Evolutionary conservation across 2,113 vertebrate species (phyloP).

Genomic region (Raja brachyura): DNA sequence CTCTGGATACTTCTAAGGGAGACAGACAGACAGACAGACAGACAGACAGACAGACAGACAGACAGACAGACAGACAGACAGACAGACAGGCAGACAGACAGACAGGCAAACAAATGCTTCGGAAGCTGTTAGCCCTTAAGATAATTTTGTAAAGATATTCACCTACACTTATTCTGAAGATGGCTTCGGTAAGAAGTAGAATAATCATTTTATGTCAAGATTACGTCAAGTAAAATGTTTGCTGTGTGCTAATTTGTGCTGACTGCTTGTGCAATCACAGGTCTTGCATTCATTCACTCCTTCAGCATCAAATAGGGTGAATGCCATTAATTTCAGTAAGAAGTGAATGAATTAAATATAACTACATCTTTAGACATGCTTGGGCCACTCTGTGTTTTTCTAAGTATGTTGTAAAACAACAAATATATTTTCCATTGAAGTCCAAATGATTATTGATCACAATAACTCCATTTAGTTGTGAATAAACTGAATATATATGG

Average conservation of each 20-base stretch:
- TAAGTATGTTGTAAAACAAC: slow-evolving; percentile 61
- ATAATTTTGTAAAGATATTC: not conserved
- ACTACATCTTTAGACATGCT: slow-evolving; percentile 47
- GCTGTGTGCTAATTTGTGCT: not conserved
- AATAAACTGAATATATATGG: slow-evolving; percentile 55
- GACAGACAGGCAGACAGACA: too few species aligned
- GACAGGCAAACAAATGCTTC: not conserved
- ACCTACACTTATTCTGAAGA: not conserved
- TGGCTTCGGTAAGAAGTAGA: not conserved
- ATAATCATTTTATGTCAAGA: not conserved
- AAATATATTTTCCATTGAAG: slow-evolving; percentile 69
- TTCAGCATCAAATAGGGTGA: slow-evolving; percentile 48
- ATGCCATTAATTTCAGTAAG: slow-evolving; percentile 46
- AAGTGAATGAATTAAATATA: slow-evolving; percentile 47
- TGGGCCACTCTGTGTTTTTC: slow-evolving; percentile 59
- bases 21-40: too few species aligned
- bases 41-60: too few species aligned
- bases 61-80: too few species aligned
- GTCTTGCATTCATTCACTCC: slow-evolving; percentile 42
- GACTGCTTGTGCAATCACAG: not conserved
- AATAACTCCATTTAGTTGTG: slow-evolving; percentile 58
- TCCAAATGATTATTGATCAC: slow-evolving; percentile 69
- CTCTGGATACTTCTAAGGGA: too few species aligned
- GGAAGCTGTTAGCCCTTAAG: not conserved
- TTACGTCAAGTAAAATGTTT: not conserved